A percentile compares a stretch with the other conserved stretches of the same genome.
Evolutionary conservation across 2,797 vertebrate species (phyloP).

Genomic region (Anomalospiza imberbis): DNA sequence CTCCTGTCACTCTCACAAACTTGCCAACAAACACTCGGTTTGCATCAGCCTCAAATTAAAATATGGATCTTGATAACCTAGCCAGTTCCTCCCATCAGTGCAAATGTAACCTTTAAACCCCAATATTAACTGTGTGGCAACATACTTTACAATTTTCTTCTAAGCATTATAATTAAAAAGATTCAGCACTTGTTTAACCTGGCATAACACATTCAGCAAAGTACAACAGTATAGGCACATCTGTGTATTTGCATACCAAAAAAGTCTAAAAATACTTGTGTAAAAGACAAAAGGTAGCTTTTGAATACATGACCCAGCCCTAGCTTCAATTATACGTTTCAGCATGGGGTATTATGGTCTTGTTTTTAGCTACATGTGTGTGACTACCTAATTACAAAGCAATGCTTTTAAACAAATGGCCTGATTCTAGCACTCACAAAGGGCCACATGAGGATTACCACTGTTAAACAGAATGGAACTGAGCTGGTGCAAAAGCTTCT

Average conservation of each 20-base stretch:
- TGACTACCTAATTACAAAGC: conserved; percentile 73
- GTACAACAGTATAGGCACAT: conserved; percentile 52
- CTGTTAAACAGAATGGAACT: background rate
- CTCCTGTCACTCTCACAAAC: background rate
- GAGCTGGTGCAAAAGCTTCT: background rate
- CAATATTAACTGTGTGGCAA: background rate
- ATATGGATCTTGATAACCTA: background rate
- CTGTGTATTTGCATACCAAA: conserved; percentile 67
- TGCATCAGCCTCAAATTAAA: background rate
- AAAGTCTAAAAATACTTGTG: conserved; percentile 66
- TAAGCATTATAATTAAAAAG: conserved; percentile 48
- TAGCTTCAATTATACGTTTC: conserved; percentile 70
- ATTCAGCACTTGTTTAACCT: conserved; percentile 21
- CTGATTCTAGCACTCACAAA: background rate
- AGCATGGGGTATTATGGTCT: conserved; percentile 54
- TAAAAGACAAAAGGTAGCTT: conserved; percentile 65
- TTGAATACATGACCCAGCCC: conserved; percentile 47
- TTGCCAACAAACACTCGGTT: background rate
- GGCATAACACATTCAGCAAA: conserved; percentile 55
- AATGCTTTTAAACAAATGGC: conserved; percentile 53
- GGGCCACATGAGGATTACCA: background rate
- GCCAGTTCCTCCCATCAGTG: background rate
- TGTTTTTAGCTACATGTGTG: conserved; percentile 61
- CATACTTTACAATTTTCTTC: conserved; percentile 20
- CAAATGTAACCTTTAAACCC: background rate